These are phyloP conservation scores for Gymnobelideus leadbeateri DNA, from an alignment of 2,113 vertebrate species.

Conservation along the genomic window DNA sequence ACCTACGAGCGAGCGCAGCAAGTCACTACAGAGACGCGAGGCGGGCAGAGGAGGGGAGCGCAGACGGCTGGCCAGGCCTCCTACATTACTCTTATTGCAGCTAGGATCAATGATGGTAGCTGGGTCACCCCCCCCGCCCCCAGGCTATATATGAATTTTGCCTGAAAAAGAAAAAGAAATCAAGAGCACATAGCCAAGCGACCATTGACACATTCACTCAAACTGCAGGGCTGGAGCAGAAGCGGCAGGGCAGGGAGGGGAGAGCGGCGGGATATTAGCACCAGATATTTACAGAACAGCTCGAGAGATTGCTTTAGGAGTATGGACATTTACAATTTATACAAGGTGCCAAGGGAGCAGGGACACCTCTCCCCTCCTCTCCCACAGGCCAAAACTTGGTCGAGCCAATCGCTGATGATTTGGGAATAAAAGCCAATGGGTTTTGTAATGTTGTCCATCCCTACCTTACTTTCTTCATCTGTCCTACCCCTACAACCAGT, in stretches of 20 bases:
- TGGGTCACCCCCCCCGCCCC: constrained; percentile 30
- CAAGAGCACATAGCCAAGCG: constrained; percentile 57
- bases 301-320: no score
- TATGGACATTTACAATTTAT: no score
- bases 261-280: constrained; percentile 62
- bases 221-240: neutral
- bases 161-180: neutral
- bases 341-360: no score
- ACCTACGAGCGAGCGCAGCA: neutral
- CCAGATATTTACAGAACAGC: no score
- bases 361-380: no score
- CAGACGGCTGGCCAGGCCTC: constrained; percentile 11
- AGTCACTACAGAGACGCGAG: constrained; percentile 25
- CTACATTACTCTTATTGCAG: constrained; percentile 65
- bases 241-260: neutral
- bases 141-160: constrained; percentile 38
- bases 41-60: neutral
- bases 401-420: no score
- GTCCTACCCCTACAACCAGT: no score
- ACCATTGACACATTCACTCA: constrained; percentile 40
- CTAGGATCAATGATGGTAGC: neutral
- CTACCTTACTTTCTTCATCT: no score
- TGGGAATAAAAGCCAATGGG: no score
- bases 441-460: no score
- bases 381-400: no score